These are phyloP conservation scores for Entelurus aequoreus DNA, from an alignment of 2,113 vertebrate species.

Conservation along the genomic window DNA sequence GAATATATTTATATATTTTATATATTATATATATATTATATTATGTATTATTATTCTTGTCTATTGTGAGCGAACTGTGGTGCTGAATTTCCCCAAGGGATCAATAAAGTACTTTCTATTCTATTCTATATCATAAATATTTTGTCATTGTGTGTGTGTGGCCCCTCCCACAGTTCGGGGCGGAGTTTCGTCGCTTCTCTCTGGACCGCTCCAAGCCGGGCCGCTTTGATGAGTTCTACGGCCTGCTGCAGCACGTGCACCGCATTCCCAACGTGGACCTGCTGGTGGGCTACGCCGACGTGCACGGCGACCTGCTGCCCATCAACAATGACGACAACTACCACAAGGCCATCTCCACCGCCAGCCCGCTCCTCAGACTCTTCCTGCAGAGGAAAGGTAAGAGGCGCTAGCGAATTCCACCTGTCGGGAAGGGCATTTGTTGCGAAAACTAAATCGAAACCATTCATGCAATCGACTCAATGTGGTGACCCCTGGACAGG, in stretches of 20 bases:
- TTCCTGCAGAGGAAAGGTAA: slow-evolving; percentile 97
- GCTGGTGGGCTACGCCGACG: slow-evolving; percentile 89
- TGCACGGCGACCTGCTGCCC: slow-evolving; percentile 93
- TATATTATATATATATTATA: too few relatives aligned
- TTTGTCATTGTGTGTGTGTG: not conserved
- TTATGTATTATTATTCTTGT: too few relatives aligned
- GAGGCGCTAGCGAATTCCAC: slow-evolving; percentile 23
- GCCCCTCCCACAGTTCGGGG: slow-evolving; percentile 82
- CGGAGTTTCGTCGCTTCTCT: slow-evolving; percentile 96
- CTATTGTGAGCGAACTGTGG: too few relatives aligned
- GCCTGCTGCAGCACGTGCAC: slow-evolving; percentile 92
- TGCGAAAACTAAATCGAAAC: too few relatives aligned
- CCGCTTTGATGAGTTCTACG: slow-evolving; percentile 96
- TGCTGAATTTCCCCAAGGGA: too few relatives aligned
- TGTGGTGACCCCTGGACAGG: too few relatives aligned
- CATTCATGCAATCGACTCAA: too few relatives aligned
- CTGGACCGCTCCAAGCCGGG: slow-evolving; percentile 94
- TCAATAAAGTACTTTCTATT: too few relatives aligned
- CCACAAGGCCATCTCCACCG: slow-evolving; percentile 92
- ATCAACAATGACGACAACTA: slow-evolving; percentile 99
- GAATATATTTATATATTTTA: too few relatives aligned
- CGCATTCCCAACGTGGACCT: slow-evolving; percentile 93
- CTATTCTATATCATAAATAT: too few relatives aligned
- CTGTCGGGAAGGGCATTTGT: not conserved
- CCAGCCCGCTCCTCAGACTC: slow-evolving; percentile 88